Base-by-base conservation (phyloP, 1,140 invertebrate genomes). In the Euglossa dilemma region DNA sequence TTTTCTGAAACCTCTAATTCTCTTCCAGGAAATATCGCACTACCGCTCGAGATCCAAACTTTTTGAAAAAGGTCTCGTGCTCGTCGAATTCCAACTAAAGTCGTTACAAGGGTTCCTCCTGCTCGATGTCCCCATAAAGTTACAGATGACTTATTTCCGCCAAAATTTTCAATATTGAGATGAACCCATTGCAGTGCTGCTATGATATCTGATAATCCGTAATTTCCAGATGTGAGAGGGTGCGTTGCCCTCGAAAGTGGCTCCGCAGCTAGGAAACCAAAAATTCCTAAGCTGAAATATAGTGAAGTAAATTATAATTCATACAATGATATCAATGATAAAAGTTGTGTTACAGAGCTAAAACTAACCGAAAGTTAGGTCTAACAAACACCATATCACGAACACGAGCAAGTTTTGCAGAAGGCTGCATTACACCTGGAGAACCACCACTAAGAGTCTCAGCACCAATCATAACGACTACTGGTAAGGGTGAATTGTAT, bases 321-420 rank as follows among this genome's bases (percentile, higher is more conserved):
- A n/a, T n/a, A 18, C 16, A 57, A 0, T 7, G 20, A 57, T 57
- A 57, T 57, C 7, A 23, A 23, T 57, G 23, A n/a, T 2, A 64
- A 50, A 28, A 71, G 52, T 28, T 6, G 8, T 28, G 9, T 23
- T 20, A 59, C 36, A 6, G 2, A 50, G 43, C n/a, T 36, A 4
- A n/a, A 1, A 36, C 75, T 75, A 85, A 92, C 88, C 95, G 95
- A 91, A 98, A 98, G 84, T 98, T 98, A 6, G 97, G 97, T 79
- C 96, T 95, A 1, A 98, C 97, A 90, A 98, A 97, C 18, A 98
- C 96, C 11, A 98, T 96, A 89, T 98, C 97, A 76, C 96, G 96
- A 3, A 96, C 96, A 73, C 96, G 95, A 0, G 96, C 96, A 14
- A 97, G 95, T 57, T 95, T 94, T 2, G 96, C 95, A 2, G 96